Base-by-base conservation (phyloP, 2,113 vertebrate species). In the Lepus europaeus region DNA sequence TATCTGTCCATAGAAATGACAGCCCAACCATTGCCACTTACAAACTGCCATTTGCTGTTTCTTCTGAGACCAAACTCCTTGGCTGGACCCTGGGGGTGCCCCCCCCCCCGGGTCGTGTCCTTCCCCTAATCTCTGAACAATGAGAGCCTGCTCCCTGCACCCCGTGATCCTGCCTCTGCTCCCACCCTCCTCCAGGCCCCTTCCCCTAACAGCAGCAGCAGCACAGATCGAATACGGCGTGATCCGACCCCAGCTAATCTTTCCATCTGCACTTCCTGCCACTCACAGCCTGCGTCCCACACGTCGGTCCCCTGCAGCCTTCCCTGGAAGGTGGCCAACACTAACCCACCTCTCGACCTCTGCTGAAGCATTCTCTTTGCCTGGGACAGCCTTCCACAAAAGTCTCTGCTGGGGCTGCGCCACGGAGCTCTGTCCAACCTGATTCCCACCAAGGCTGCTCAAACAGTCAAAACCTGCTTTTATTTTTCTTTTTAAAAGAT, bases 11-110 rank as follows among this genome's bases (percentile, higher is more conserved):
- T 64, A 51, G 90, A 69, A 92, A 51, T 45, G 87, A 64, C n/a
- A 93, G 69, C 49, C 74, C 22, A 82, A 13, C 2, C 49, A 36
- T 33, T 72, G 59, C 17, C 33, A n/a, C 39, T 73, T 90, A 31
- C 53, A 45, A 36, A 85, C 23, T 72, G 45, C 51, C 56, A 25
- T 53, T 92, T 90, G 68, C 63, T 51, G 22, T 92, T 95, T 90
- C 68, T 77, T 95, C 51, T 87, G 80, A 91, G 23, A 3, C 20
- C 39, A 61, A 25, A 77, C 82, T 91, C 31, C 20, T 63, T 68
- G 45, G 25, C 27, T 72, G 3, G 49, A 56, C 19, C 69, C 51
- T 87, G 31, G 12, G 66, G n/a, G 2, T 61, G 33, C n/a, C n/a
- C n/a, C 31, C 17, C 72, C 20, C 3, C 14, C 19, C 7, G 45